These are phyloP conservation scores for Villa cingulata DNA, from an alignment of 2,888 invertebrate genomes.

Conservation along the genomic window DNA sequence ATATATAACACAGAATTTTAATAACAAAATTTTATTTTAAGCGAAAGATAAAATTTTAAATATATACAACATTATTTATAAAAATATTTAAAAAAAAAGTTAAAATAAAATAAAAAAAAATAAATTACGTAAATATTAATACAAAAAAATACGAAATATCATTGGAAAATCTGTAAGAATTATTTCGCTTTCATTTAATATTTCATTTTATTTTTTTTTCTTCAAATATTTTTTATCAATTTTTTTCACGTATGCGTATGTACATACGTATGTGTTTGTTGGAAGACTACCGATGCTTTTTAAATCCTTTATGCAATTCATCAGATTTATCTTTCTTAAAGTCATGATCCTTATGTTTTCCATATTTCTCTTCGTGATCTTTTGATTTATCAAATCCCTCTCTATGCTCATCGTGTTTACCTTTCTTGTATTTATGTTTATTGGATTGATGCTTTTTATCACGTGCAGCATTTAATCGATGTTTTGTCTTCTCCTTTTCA, in stretches of 20 bases:
- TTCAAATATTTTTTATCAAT: too few species aligned
- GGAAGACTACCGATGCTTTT: neutral
- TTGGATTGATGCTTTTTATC: constrained; percentile 61
- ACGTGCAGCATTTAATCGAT: constrained; percentile 56
- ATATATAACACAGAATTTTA: too few species aligned
- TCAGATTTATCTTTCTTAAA: constrained; percentile 41
- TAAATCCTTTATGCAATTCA: neutral
- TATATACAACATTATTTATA: neutral
- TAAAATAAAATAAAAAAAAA: neutral
- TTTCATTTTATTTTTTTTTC: too few species aligned
- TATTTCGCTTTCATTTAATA: too few species aligned
- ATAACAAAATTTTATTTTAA: too few species aligned
- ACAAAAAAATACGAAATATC: too few species aligned
- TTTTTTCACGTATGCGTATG: too few species aligned
- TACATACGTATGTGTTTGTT: too few species aligned
- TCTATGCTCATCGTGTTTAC: constrained; percentile 60
- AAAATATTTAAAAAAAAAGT: too few species aligned
- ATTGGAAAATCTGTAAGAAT: too few species aligned
- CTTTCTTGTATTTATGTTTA: constrained; percentile 61
- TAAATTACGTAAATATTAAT: neutral
- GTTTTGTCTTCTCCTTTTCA: constrained; percentile 63
- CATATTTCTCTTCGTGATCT: constrained; percentile 56
- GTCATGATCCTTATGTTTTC: constrained; percentile 55
- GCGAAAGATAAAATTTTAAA: too few species aligned
- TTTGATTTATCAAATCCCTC: constrained; percentile 60